Percentiles rank a stretch among this genome's conserved stretches.
Evolutionary conservation across 2,888 invertebrate genomes (phyloP).

Genomic region (Chymomyza fuscimana): DNA sequence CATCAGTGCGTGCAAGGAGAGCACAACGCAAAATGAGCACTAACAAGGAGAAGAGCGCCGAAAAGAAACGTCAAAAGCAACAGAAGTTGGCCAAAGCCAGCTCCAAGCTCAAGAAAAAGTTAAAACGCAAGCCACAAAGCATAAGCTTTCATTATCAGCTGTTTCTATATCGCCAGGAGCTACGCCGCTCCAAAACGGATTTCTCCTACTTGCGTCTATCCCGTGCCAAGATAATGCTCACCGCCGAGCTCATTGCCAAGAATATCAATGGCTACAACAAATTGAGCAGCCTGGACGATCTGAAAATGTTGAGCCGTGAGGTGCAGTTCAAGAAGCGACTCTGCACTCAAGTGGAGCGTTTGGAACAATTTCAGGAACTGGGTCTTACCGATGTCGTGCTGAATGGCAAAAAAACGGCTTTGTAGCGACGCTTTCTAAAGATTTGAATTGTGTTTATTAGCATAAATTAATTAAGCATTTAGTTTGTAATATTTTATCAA

Average conservation of each 20-base stretch:
- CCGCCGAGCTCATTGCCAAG: constrained; percentile 55
- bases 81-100: background rate
- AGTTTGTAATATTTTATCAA: constrained; percentile 60
- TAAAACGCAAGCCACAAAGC: background rate
- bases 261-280: constrained; percentile 44
- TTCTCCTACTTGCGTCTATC: constrained; percentile 57
- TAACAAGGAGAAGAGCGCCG: background rate
- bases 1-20: background rate
- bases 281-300: constrained; percentile 51
- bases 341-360: constrained; percentile 55
- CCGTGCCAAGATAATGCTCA: constrained; percentile 60
- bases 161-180: constrained; percentile 62
- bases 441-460: background rate
- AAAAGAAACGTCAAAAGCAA: constrained; percentile 31
- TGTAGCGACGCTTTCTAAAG: constrained; percentile 22
- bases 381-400: constrained; percentile 56
- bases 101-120: constrained; percentile 21
- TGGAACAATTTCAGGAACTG: constrained; percentile 54
- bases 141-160: constrained; percentile 47
- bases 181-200: constrained; percentile 46
- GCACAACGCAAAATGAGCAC: background rate
- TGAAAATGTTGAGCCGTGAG: constrained; percentile 61
- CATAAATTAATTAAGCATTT: constrained; percentile 34
- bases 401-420: constrained; percentile 51
- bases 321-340: constrained; percentile 66